Base-by-base conservation (phyloP, 2,888 invertebrate species). In the Mythimna ferrago region DNA sequence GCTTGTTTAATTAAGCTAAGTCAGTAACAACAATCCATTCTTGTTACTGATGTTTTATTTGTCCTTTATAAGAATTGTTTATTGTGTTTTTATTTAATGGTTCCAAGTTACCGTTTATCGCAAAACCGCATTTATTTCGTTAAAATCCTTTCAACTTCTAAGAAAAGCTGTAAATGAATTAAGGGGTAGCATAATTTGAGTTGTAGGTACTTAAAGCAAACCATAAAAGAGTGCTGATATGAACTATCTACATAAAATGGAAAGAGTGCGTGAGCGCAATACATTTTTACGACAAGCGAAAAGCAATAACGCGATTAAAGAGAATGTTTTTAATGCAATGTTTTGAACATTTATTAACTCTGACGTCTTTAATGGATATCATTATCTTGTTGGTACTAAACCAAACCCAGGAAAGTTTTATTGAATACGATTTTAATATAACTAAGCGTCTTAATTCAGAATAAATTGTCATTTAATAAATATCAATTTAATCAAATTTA, bases 1-100 rank as follows among this genome's bases (percentile, higher is more conserved):
- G 93, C 92, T 93, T 94, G 95, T 94, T 95, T 95, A 96, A 96
- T 96, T 95, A 95, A 94, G 95, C 94, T 90, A 94, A 95, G 94
- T 95, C 95, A 95, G 94, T 95, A 94, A 93, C 94, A 95, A 94
- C 93, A 94, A 94, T 92, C 93, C 93, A 92, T 93, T 93, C 92
- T 92, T 89, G 90, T 90, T 92, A 89, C 92, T 86, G 89, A 88
- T 89, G 87, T 89, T 89, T 91, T 91, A 89, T 93, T 91, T 88
- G 88, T 86, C 82, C 86, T 91, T 84, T 89, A 91, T 88, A 88
- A 86, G 81, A 88, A 91, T 89, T 88, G 88, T 87, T 89, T 87
- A 87, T 88, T 87, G 84, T 85, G 82, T 87, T 87, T 76, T 78
- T 72, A 70, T 66, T 48, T 67, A 65, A 71, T 74, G 57, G 57